Percentiles rank a stretch among this genome's conserved stretches.
These are phyloP conservation scores for Nothobranchius kuhntae DNA, from an alignment of 2,113 vertebrate species.

Conservation along the genomic window DNA sequence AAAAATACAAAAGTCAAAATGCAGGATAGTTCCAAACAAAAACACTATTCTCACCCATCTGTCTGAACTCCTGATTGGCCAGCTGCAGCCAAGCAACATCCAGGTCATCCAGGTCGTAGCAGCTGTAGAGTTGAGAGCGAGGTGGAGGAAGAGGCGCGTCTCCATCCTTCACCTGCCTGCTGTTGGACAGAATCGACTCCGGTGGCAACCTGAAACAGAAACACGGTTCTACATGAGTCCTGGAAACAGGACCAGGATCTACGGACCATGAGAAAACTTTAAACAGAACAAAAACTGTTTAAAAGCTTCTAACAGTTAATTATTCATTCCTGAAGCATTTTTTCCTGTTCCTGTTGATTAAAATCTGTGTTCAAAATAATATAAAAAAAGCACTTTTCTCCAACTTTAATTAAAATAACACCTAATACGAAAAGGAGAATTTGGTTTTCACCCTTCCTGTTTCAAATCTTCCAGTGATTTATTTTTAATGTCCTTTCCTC, in stretches of 20 bases:
- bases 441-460: too few species aligned
- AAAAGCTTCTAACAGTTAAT: too few species aligned
- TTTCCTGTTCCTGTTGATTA: too few species aligned
- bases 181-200: slow-evolving; percentile 60
- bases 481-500: too few species aligned
- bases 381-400: too few species aligned
- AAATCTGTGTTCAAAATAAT: too few species aligned
- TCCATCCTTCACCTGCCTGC: slow-evolving; percentile 21
- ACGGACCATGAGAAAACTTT: background rate
- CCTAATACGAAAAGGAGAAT: too few species aligned
- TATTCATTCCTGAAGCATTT: too few species aligned
- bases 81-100: slow-evolving; percentile 94
- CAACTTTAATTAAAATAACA: too few species aligned
- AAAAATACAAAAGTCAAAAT: background rate
- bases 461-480: too few species aligned
- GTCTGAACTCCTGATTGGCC: slow-evolving; percentile 91
- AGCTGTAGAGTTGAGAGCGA: slow-evolving; percentile 79
- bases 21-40: background rate
- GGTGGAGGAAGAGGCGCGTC: slow-evolving; percentile 9
- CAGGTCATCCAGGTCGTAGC: slow-evolving; percentile 95
- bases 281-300: too few species aligned
- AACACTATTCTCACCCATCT: slow-evolving; percentile 84
- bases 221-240: background rate
- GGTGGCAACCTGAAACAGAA: slow-evolving; percentile 68
- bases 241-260: too few species aligned